Evolutionary conservation across 2,797 vertebrate genomes (phyloP), one percentile per base, ranked within the genome.

Genomic region (Spinibarbus caldwelli): DNA sequence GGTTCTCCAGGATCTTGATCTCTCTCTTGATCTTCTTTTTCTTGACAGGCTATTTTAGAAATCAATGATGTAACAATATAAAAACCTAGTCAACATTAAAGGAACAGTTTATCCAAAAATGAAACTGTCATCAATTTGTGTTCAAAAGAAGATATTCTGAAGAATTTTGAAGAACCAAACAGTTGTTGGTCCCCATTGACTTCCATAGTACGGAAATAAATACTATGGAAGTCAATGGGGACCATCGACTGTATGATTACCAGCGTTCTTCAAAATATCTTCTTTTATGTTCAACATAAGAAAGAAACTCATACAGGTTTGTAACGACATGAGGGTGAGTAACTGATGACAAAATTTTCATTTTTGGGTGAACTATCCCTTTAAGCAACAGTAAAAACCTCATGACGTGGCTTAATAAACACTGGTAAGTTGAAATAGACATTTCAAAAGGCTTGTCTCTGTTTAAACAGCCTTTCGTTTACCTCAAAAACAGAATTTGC

Each of bases 1-100:
- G 92, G 89, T 99, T 99, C 93, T 99, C 98, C 94, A 99, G 94
- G 91, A 99, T 99, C 92, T 99, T 99, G 91, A 99, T 98, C 94
- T 99, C 98, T 1, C 98, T 96, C 93, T 99, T 99, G 94, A 99
- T 99, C 95, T 99, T 99, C 96, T 99, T 99, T 96, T 99, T 98
- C 93, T 99, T 99, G 92, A 99, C 98, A 84, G 98, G 98, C 98
- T 99, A 94, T 90, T 93, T 91, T 21, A 38, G 72, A 71, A 67
- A 70, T 14, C 0, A 66, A 41, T 2, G 29, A 86, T 47, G 38
- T 17, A 19, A 87, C 41, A 79, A 52, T 29, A 66, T 36, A 64
- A 21, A 45, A 9, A 9, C 10, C 0, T 23, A 47, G 4, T 26
- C 34, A 43, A 70, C 23, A 59, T 76, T 45, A 43, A 49, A 85